Evolutionary conservation across 2,797 vertebrate species (phyloP).

Genomic region (Notolepis coatsorum): DNA sequence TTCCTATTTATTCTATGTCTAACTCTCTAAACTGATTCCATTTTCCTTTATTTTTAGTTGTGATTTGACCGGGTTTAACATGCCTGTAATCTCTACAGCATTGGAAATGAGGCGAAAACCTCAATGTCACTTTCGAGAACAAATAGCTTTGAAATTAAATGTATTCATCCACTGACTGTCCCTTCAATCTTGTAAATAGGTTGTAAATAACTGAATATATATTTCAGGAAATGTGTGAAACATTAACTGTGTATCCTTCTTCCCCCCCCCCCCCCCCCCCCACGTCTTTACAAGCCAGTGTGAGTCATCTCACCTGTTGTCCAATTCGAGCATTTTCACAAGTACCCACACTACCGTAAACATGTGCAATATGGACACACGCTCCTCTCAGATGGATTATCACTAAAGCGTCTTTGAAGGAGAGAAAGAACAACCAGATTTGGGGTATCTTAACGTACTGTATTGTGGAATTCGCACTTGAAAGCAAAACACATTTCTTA

Average conservation of each 20-base stretch:
- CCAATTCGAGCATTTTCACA: background rate
- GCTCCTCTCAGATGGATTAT: conserved; percentile 31
- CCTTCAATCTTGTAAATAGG: no score
- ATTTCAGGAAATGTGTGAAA: conserved; percentile 46
- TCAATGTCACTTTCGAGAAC: no score
- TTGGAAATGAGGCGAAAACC: no score
- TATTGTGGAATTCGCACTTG: conserved; percentile 9
- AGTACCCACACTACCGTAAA: conserved; percentile 32
- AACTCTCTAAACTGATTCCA: no score
- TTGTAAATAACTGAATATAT: no score
- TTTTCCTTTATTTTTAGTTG: no score
- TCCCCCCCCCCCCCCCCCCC: conserved; percentile 3
- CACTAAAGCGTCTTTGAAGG: conserved; percentile 19
- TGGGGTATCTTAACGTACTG: background rate
- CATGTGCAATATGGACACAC: conserved; percentile 8
- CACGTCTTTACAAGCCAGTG: background rate
- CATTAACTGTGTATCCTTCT: conserved; percentile 35
- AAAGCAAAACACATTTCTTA: conserved; percentile 19
- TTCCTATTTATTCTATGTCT: no score
- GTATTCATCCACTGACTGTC: no score
- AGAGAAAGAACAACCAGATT: conserved; percentile 7
- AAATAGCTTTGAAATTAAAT: no score
- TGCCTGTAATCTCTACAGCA: no score
- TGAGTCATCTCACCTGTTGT: conserved; percentile 42
- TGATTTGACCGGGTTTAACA: no score